Base-by-base conservation (phyloP, 2,888 invertebrate genomes). In the Brachypalpus laphriformis region DNA sequence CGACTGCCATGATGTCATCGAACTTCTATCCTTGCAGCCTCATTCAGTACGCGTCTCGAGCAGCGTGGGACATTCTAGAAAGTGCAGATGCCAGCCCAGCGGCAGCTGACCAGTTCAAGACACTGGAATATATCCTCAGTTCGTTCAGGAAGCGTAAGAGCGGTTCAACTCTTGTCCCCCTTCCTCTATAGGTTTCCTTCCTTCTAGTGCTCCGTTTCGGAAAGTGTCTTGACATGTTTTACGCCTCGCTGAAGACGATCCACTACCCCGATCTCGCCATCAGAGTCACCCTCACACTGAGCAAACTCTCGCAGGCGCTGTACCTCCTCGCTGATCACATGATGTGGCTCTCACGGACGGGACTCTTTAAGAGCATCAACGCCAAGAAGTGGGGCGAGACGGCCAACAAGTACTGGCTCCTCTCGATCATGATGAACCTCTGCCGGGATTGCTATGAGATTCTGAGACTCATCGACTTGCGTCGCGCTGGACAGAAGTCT, bases 361-460 rank as follows among this genome's bases (percentile, higher is more conserved):
- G 97, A 20, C 92, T 94, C 75, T 90, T 95, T 3, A 92, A 93
- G 87, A 93, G 93, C 87, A 93, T 96, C 0, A 94, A 97, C 89
- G 93, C 95, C 0, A 94, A 95, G 54, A 96, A 95, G 89, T 97
- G 97, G 97, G 94, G 94, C 66, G 93, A 93, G 54, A 93, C 94
- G 7, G 94, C 96, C 2, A 96, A 96, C 89, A 95, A 94, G 90
- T 98, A 97, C 90, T 98, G 98, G 98, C 91, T 98, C 0, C 93
- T 96, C 83, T 96, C 96, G 1, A 95, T 98, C 14, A 93, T 96
- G 9, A 94, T 97, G 91, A 97, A 97, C 89, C 92, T 98, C 76
- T 93, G 94, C 0, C 93, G 98, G 88, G 98, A 98, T 91, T 90
- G 96, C n/a, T 97, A 97, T 91, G 98, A 98, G 93, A 95, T 97